phyloP scores from a whole-genome alignment of 64 coral and sea anemone genomes.

The Cladopsammia gracilis region DNA sequence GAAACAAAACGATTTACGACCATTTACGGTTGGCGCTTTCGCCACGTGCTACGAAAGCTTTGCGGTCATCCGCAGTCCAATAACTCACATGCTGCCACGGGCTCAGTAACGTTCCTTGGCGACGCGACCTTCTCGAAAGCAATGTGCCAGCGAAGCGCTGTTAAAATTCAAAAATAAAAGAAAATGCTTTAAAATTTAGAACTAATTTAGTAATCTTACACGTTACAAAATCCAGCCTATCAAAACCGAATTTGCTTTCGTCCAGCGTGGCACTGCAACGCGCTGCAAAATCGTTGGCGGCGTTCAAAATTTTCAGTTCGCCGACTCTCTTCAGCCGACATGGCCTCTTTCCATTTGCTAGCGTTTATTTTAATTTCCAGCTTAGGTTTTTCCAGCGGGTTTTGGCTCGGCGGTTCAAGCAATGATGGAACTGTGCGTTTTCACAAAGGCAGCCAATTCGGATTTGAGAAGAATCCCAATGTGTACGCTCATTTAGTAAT shows the following conservation, averaged over 20 bases:
- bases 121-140: neutral
- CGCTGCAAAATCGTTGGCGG: neutral
- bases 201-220: slow-evolving; percentile 35
- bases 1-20: too few species aligned
- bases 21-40: neutral
- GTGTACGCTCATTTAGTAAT: slow-evolving; percentile 97
- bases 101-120: neutral
- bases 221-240: slow-evolving; percentile 51
- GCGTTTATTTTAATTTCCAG: slow-evolving; percentile 11
- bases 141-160: slow-evolving; percentile 46
- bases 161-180: slow-evolving; percentile 24
- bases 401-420: slow-evolving; percentile 21
- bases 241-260: neutral
- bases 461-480: slow-evolving; percentile 78
- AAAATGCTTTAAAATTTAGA: slow-evolving; percentile 46
- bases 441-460: slow-evolving; percentile 46
- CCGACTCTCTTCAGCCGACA: neutral
- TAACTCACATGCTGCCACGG: neutral
- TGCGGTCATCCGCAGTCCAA: neutral
- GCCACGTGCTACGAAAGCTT: slow-evolving; percentile 3
- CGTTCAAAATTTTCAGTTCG: neutral
- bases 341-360: neutral
- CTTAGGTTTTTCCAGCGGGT: slow-evolving; percentile 10
- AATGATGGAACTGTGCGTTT: neutral
- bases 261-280: slow-evolving; percentile 28